Evolutionary conservation across 2,888 invertebrate species (phyloP).

Genomic region (Acleris holmiana): DNA sequence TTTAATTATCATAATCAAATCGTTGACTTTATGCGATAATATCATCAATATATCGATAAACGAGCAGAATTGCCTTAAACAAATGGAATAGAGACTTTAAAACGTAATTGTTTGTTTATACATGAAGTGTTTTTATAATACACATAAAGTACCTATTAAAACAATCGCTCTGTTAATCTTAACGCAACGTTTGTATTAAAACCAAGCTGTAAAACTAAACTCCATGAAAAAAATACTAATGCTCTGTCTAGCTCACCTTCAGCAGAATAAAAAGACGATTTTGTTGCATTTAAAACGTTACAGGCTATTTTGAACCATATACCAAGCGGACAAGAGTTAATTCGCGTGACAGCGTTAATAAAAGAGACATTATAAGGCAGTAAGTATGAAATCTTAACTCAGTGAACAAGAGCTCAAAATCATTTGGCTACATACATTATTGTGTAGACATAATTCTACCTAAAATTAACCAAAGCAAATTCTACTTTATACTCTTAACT

Average conservation of each 20-base stretch:
- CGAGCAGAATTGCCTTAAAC: too few relatives aligned
- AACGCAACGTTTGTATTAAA: constrained; percentile 12
- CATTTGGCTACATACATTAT: constrained; percentile 52
- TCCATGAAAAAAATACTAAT: constrained; percentile 34
- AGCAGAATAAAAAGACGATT: constrained; percentile 27
- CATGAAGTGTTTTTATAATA: too few relatives aligned
- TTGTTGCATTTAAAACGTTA: constrained; percentile 7
- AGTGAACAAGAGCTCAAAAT: constrained; percentile 56
- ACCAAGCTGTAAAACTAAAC: constrained; percentile 29
- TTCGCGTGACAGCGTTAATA: not conserved
- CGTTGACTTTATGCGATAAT: too few relatives aligned
- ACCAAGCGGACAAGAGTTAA: not conserved
- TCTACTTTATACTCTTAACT: constrained; percentile 48
- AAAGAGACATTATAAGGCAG: constrained; percentile 4
- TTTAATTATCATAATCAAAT: too few relatives aligned
- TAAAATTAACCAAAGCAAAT: constrained; percentile 49
- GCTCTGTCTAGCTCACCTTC: constrained; percentile 35
- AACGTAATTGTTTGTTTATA: too few relatives aligned
- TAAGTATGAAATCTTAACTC: constrained; percentile 55
- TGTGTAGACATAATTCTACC: constrained; percentile 48
- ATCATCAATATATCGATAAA: too few relatives aligned
- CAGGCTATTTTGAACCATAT: constrained; percentile 17
- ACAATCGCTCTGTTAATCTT: constrained; percentile 9
- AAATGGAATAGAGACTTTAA: too few relatives aligned
- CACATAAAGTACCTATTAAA: constrained; percentile 4